A percentile compares a stretch with the other conserved stretches of the same genome.
phyloP scores from a whole-genome alignment of 1,140 invertebrate genomes.

The Conus betulinus region DNA sequence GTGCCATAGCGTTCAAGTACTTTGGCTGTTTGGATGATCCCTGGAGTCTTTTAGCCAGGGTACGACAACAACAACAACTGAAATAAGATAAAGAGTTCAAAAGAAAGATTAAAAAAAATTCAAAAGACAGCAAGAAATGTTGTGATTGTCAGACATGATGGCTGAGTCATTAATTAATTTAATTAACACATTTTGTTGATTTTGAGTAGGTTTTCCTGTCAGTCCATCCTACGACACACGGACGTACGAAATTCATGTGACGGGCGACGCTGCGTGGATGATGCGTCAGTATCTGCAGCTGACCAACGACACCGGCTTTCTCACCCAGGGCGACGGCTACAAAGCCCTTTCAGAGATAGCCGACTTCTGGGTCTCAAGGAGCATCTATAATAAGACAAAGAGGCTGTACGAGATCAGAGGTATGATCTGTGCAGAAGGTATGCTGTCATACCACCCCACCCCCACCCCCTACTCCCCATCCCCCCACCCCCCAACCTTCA shows the following conservation, averaged over 20 bases:
- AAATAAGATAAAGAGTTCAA: too few relatives aligned
- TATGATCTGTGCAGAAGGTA: conserved; percentile 29
- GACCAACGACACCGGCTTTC: conserved; percentile 62
- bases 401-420: conserved; percentile 62
- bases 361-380: conserved; percentile 72
- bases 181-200: background rate
- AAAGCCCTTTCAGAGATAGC: conserved; percentile 72
- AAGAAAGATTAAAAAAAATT: too few relatives aligned
- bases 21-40: too few relatives aligned
- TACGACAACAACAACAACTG: too few relatives aligned
- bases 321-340: conserved; percentile 52
- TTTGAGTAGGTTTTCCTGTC: conserved; percentile 61
- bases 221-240: conserved; percentile 46
- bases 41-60: too few relatives aligned
- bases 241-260: conserved; percentile 74
- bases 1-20: too few relatives aligned
- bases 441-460: too few relatives aligned
- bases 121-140: too few relatives aligned
- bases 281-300: conserved; percentile 74
- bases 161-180: background rate
- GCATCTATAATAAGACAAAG: conserved; percentile 46
- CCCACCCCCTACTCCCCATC: too few relatives aligned
- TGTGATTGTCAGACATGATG: too few relatives aligned
- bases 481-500: too few relatives aligned
- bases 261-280: conserved; percentile 75